Evolutionary conservation across 2,113 vertebrate species (phyloP), one percentile per base, ranked within the genome.

Genomic region (Vimba vimba): DNA sequence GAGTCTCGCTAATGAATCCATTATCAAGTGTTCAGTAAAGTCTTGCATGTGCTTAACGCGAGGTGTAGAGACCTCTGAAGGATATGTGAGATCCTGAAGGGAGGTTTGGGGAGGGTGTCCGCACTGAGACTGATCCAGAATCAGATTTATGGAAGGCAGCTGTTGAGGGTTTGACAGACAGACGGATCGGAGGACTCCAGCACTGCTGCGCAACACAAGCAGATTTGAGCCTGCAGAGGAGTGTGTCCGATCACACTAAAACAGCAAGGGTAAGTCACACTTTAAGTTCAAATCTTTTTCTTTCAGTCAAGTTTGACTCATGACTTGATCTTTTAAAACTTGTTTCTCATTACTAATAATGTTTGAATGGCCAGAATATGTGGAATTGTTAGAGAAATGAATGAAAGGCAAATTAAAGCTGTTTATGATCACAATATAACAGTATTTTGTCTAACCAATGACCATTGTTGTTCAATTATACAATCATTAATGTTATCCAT

Each of bases 111-210:
- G 50, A 90, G 91, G 73, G 89, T 87, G 87, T 78, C 88, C 92
- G 91, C 39, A 87, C 89, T 86, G 55, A 89, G 89, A 64, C 88
- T 69, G 88, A 87, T 91, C 87, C 90, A 90, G 88, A 77, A 86
- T 90, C 88, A 91, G 91, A 95, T 95, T 95, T 95, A 95, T 94
- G 92, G 90, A 91, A 84, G 90, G 91, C 95, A 95, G 95, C 95
- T 96, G 95, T 94, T 93, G 93, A 94, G 90, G 81, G 92, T 90
- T 94, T 95, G 94, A 94, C 94, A 93, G 93, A 93, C 92, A 71
- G 85, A 84, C 77, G 43, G 36, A 90, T 74, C 89, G 80, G 90
- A 90, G 90, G 88, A 89, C 19, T 23, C 55, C 55, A 57, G 55
- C 55, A 9, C 89, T 90, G 90, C 86, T 64, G 81, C 69, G 73